Evolutionary conservation across 2,888 invertebrate genomes (phyloP), one percentile per base, ranked within the genome.

Genomic region (Deilephila elpenor): DNA sequence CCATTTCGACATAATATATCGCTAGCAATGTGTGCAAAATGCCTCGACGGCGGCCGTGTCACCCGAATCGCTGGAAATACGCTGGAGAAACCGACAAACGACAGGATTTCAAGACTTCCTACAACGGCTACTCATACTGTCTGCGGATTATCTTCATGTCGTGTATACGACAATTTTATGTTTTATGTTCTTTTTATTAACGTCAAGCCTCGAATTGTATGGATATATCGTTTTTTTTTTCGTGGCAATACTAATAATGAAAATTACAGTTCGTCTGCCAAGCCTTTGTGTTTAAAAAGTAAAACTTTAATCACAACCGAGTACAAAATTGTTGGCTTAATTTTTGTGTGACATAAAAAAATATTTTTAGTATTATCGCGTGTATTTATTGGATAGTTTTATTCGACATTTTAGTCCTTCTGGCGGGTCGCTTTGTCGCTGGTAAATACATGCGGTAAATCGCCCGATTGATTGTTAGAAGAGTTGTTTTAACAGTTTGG

Each of bases 11-110:
- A 90, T 86, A 81, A 81, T 85, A 81, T 91, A 92, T 91, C 89
- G 88, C 91, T 92, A 93, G 93, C 93, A 92, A 93, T 93, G 94
- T 94, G 94, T 93, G 94, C 93, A 93, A 93, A 91, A 87, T 86
- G 88, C 88, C 90, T 88, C 86, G 80, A 78, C 86, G 86, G 85
- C 87, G 89, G 81, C 79, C 86, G 87, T 83, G 89, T 91, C 91
- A 92, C 93, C 93, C 93, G 93, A 93, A 93, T 91, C 91, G 78
- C 84, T 82, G 89, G 90, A 91, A 88, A 85, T 84, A 82, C 75
- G 81, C 73, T 75, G 78, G 82, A 82, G 81, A 78, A 74, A 62
- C 72, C 25, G 70, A 76, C 74, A 70, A 73, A 74, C 67, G 61
- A 70, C 76, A 80, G 72, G 62, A 76, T 70, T 59, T 67, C 51